Percentiles rank a stretch among this genome's conserved stretches.
Conservation (phyloP, 2,888 invertebrate genomes). For the Caenorhabditis virilis region DNA sequence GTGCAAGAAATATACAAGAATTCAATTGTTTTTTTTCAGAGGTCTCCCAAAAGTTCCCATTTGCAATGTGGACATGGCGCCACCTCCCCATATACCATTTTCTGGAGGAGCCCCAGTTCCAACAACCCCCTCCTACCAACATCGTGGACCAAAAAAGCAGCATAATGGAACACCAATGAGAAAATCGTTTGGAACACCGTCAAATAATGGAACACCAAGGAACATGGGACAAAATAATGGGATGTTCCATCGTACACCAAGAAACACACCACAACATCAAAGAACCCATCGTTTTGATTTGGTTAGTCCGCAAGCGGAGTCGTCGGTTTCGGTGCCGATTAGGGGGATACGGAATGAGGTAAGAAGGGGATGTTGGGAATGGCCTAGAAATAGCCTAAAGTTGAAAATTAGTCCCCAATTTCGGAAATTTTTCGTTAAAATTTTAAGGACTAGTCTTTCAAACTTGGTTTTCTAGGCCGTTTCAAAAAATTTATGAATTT, state of each 20-base stretch:
- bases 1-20: too few species aligned
- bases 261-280: not conserved
- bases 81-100: slow-evolving; percentile 29
- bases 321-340: slow-evolving; percentile 20
- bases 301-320: slow-evolving; percentile 20
- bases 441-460: too few species aligned
- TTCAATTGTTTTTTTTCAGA: slow-evolving; percentile 5
- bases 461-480: too few species aligned
- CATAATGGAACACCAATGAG: not conserved
- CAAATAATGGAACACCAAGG: not conserved
- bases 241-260: not conserved
- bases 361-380: too few species aligned
- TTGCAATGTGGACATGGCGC: slow-evolving; percentile 7
- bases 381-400: too few species aligned
- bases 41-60: slow-evolving; percentile 23
- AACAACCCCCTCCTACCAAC: too few species aligned
- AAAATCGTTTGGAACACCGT: not conserved
- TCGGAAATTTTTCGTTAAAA: too few species aligned
- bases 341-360: slow-evolving; percentile 22
- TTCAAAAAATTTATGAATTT: too few species aligned
- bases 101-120: not conserved
- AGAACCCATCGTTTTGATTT: slow-evolving; percentile 8
- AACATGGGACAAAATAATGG: not conserved
- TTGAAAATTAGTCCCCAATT: too few species aligned
- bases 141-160: not conserved